These are phyloP conservation scores for Acleris laterana DNA, from an alignment of 2,888 invertebrate species.

Conservation along the genomic window DNA sequence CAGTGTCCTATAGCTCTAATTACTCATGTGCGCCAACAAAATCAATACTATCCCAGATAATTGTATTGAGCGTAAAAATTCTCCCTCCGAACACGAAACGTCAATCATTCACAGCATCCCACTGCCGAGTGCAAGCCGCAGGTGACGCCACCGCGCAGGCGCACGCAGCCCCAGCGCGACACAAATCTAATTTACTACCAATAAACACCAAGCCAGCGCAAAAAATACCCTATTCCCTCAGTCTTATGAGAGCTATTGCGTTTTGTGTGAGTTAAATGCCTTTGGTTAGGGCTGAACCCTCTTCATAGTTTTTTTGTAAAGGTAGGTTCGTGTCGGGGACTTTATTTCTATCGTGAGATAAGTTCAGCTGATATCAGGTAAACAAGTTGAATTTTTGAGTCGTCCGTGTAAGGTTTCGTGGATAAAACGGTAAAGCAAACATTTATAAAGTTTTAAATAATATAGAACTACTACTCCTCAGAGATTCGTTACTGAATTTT, in stretches of 20 bases:
- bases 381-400: constrained; percentile 22
- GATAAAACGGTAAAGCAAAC: not conserved
- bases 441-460: not conserved
- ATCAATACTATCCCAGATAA: not conserved
- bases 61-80: constrained; percentile 13
- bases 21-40: not conserved
- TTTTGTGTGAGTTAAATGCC: constrained; percentile 5
- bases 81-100: constrained; percentile 35
- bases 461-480: not conserved
- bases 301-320: constrained; percentile 36
- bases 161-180: constrained; percentile 46
- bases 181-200: constrained; percentile 44
- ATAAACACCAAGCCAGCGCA: constrained; percentile 31
- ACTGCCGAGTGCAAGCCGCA: constrained; percentile 53
- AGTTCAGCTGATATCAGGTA: constrained; percentile 34
- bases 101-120: constrained; percentile 40
- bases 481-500: too few relatives aligned
- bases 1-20: too few relatives aligned
- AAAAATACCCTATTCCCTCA: constrained; percentile 42
- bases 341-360: constrained; percentile 34
- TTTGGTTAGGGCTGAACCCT: constrained; percentile 32
- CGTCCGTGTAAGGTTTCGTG: constrained; percentile 10
- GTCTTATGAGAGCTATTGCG: constrained; percentile 20
- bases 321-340: constrained; percentile 33
- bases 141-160: constrained; percentile 67